Base-by-base conservation (phyloP, 2,113 vertebrate species). In the Notothenia rossii region DNA sequence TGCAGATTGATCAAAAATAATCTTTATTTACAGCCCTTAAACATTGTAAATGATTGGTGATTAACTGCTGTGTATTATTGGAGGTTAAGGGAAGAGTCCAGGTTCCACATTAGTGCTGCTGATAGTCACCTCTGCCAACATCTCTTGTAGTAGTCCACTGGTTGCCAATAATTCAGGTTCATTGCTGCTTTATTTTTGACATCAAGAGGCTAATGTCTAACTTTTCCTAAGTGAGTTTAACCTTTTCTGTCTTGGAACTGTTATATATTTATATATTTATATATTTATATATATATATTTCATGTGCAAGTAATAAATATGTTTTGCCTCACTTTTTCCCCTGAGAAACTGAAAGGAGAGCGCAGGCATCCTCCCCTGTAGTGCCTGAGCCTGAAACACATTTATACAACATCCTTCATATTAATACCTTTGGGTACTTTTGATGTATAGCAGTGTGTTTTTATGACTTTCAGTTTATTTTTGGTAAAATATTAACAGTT, bases 91-190 rank as follows among this genome's bases (percentile, higher is more conserved):
- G 3, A 54, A 6, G 5, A 58, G 49, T 46, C 8, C 15, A 75
- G 33, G 74, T 63, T 75, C 36, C 62, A 33, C 40, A 36, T 72
- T 20, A 72, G n/a, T 61, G 10, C 5, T 86, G 10, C 40, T 10
- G 43, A 72, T 45, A 53, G 60, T 36, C 79, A 64, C 68, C 70
- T 55, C 60, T 22, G 51, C 25, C 15, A 6, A 66, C 48, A 66
- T 68, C 49, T 81, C 50, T 64, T 49, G 61, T 33, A 8, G 46
- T 65, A 62, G 75, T 81, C 65, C 79, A 53, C 29, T 67, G 66
- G 90, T 92, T 93, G 86, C 86, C 84, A 69, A 71, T 56, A 33
- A 72, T 67, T 59, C 8, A 29, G 2, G 1, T 64, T 51, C 0
- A 54, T 54, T 48, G 3, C 50, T 29, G 2, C 33, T 72, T 72